A percentile compares a stretch with the other conserved stretches of the same genome.
Conservation (phyloP, 2,888 invertebrate genomes). For the Carcina quercana region DNA sequence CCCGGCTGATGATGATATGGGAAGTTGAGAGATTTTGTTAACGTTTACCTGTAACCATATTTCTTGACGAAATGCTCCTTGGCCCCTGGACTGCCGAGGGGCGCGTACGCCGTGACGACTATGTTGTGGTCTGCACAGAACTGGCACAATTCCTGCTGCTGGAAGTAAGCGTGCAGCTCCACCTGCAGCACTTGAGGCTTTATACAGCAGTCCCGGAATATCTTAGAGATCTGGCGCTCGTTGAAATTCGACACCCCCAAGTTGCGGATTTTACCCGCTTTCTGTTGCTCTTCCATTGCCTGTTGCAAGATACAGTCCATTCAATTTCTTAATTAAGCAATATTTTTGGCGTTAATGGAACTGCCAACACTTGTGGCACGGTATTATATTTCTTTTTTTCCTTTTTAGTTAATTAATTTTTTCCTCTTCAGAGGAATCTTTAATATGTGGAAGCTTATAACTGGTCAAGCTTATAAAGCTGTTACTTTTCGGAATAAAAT, state of each 20-base stretch:
- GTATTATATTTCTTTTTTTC: too few relatives aligned
- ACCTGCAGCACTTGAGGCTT: conserved; percentile 84
- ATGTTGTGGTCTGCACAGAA: conserved; percentile 78
- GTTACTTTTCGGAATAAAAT: too few relatives aligned
- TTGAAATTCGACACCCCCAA: conserved; percentile 90
- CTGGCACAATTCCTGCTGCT: conserved; percentile 77
- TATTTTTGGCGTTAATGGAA: too few relatives aligned
- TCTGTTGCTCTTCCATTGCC: conserved; percentile 82
- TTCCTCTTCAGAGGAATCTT: too few relatives aligned
- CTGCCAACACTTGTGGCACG: too few relatives aligned
- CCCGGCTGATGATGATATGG: too few relatives aligned
- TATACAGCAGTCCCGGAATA: conserved; percentile 74
- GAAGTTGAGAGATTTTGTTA: conserved; percentile 5
- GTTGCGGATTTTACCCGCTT: conserved; percentile 76
- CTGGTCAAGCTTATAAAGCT: too few relatives aligned
- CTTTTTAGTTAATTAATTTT: too few relatives aligned
- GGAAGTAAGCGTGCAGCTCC: conserved; percentile 85
- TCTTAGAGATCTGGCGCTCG: conserved; percentile 76
- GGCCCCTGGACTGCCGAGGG: conserved; percentile 82
- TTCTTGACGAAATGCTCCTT: conserved; percentile 76
- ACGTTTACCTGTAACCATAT: conserved; percentile 73
- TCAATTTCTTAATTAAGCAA: too few relatives aligned
- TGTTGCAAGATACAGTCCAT: too few relatives aligned
- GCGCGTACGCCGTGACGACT: conserved; percentile 80
- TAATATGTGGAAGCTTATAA: too few relatives aligned